phyloP scores from a whole-genome alignment of 2,888 invertebrate species.

The Lithosia quadra region DNA sequence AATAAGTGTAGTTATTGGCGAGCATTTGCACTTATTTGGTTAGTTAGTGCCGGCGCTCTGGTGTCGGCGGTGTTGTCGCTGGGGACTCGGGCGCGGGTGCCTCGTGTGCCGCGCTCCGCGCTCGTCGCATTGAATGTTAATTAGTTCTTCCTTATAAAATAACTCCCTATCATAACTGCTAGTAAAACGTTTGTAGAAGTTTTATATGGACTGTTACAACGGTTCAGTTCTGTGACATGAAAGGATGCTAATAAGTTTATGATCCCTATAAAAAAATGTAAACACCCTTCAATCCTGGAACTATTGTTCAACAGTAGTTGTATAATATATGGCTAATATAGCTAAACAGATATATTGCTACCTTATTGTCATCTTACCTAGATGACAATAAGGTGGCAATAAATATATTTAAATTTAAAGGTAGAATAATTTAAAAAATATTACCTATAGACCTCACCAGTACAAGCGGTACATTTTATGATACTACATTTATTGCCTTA shows the following conservation, averaged over 20 bases:
- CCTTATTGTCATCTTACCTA: too few relatives aligned
- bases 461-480: neutral
- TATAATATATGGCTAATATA: neutral
- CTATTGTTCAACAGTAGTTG: neutral
- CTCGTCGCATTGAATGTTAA: conserved; percentile 79
- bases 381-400: too few relatives aligned
- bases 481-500: too few relatives aligned
- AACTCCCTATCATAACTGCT: conserved; percentile 73
- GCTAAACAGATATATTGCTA: neutral
- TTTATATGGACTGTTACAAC: conserved; percentile 3
- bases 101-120: conserved; percentile 73
- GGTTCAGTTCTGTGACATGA: neutral
- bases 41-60: conserved; percentile 45
- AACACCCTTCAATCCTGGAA: neutral
- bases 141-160: conserved; percentile 80
- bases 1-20: conserved; percentile 22
- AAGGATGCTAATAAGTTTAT: neutral
- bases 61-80: conserved; percentile 51
- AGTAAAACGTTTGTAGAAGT: conserved; percentile 19
- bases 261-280: neutral
- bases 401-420: neutral
- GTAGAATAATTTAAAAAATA: neutral
- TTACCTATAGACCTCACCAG: neutral
- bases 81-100: conserved; percentile 58
- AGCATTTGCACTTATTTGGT: conserved; percentile 43